These are phyloP conservation scores for Laspeyria flexula DNA, from an alignment of 2,888 invertebrate species.

Conservation along the genomic window DNA sequence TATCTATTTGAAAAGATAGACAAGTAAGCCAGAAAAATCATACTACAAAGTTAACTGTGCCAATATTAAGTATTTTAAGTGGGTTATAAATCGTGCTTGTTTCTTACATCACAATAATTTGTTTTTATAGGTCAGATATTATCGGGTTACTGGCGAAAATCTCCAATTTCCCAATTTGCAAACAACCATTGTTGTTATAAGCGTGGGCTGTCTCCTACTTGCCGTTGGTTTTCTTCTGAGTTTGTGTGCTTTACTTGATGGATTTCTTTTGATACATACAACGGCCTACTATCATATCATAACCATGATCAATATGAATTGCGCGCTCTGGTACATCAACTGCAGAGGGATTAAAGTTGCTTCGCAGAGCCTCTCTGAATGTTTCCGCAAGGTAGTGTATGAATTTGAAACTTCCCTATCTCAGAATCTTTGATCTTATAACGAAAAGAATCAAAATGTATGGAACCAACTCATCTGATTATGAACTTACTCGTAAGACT, in stretches of 20 bases:
- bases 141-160: conserved; percentile 85
- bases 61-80: not conserved
- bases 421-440: too few species aligned
- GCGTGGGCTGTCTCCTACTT: conserved; percentile 87
- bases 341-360: conserved; percentile 89
- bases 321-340: conserved; percentile 90
- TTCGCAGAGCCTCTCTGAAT: conserved; percentile 82
- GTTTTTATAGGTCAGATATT: conserved; percentile 79
- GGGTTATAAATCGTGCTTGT: not conserved
- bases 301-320: conserved; percentile 91
- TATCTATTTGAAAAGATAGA: too few species aligned
- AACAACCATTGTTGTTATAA: conserved; percentile 86
- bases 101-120: conserved; percentile 7
- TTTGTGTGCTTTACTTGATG: conserved; percentile 87
- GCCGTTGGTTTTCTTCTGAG: conserved; percentile 87
- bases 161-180: conserved; percentile 87
- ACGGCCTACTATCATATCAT: conserved; percentile 88
- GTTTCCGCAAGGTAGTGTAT: conserved; percentile 76
- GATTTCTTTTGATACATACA: conserved; percentile 88
- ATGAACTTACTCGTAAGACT: too few species aligned
- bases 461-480: too few species aligned
- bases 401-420: not conserved
- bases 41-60: too few species aligned
- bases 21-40: too few species aligned
- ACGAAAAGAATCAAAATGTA: too few species aligned